Percentiles rank a stretch among this genome's conserved stretches.
These are phyloP conservation scores for Lasioglossum lativentre DNA, from an alignment of 2,888 invertebrate species.

Conservation along the genomic window DNA sequence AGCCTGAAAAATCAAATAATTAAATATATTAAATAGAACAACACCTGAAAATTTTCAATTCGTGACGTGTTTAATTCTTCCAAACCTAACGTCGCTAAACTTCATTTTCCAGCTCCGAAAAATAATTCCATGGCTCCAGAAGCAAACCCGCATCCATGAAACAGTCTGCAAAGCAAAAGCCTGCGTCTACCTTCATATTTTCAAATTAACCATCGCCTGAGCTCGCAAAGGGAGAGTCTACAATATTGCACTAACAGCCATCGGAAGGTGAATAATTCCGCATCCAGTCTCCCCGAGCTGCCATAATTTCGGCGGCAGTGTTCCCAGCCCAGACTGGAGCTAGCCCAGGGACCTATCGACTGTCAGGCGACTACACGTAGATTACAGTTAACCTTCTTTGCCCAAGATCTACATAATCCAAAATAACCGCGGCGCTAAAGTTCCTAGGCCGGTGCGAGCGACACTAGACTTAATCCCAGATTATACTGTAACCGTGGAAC, in stretches of 20 bases:
- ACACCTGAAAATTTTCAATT: neutral
- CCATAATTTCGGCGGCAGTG: neutral
- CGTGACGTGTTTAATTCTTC: too few relatives aligned
- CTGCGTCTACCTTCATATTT: neutral
- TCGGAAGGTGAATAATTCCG: neutral
- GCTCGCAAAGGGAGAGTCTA: neutral
- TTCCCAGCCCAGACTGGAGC: neutral
- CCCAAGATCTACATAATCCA: constrained; percentile 14
- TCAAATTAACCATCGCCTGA: neutral
- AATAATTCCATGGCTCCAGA: neutral
- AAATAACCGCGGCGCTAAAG: neutral
- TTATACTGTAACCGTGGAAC: neutral
- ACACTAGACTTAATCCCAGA: constrained; percentile 4
- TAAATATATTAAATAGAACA: too few relatives aligned
- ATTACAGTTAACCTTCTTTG: constrained; percentile 7
- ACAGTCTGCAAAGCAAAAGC: neutral
- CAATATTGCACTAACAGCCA: neutral
- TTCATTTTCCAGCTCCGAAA: neutral
- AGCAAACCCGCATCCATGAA: too few relatives aligned
- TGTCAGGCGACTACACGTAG: neutral
- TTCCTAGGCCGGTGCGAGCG: constrained; percentile 2
- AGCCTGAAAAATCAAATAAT: neutral
- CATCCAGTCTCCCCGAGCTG: neutral
- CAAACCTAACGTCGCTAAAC: too few relatives aligned
- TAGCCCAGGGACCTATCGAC: neutral